Base-by-base conservation (phyloP, 2,113 vertebrate species). In the Crotophaga sulcirostris region DNA sequence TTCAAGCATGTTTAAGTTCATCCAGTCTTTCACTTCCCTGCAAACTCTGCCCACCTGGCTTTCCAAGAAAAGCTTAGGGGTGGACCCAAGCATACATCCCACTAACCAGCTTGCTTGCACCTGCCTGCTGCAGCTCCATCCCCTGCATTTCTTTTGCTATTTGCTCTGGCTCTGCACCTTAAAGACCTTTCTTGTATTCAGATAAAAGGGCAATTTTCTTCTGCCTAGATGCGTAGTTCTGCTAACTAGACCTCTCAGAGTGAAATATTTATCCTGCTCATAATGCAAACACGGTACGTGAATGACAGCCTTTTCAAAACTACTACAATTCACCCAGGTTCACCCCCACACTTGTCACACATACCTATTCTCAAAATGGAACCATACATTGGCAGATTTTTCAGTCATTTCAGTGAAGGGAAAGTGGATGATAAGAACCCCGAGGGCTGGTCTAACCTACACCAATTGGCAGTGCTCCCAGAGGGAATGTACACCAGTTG, bases 261-360 rank as follows among this genome's bases (percentile, higher is more conserved):
- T 17, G 94, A 88, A 93, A 81, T 93, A 89, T 93, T 92, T 94
- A 84, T 55, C 73, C 76, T 80, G 76, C 56, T 93, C 23, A 23
- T 49, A n/a, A 90, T 19, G 49, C 92, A 92, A 90, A 94, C 87
- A 88, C 0, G 0, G 78, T 82, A 56, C 4, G 2, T 0, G 8
- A 88, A 82, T 77, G 90, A 90, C 82, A 96, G 88, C 60, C 84
- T 81, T 84, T 84, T 44, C 93, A 89, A 89, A 75, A 77, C 64
- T 59, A 73, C 59, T 77, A 66, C 78, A 64, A 67, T 59, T 68
- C 94, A 67, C 56, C 54, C 59, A 69, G 67, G 33, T 73, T 85
- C 90, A 92, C 72, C 83, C 79, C 79, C 87, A 44, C 76, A 2
- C 83, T 86, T 78, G 82, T 84, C 93, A 92, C 73, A 86, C 10